These are phyloP conservation scores for Polymixis flavicincta DNA, from an alignment of 2,888 invertebrate genomes.

Conservation along the genomic window DNA sequence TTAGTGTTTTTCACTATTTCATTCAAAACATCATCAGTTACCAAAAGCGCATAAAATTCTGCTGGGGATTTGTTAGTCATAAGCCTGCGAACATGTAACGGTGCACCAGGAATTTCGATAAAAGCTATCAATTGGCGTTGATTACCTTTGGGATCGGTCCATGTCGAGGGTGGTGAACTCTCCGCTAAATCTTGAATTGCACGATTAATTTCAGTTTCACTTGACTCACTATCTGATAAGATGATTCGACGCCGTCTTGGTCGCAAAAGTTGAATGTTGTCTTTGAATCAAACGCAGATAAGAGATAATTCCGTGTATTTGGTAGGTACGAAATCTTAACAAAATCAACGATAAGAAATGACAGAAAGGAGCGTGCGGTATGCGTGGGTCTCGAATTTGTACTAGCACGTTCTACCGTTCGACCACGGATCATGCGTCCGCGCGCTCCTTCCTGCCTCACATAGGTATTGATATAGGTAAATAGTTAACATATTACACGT, in stretches of 20 bases:
- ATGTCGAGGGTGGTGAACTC: slow-evolving; percentile 40
- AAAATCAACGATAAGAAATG: too few species aligned
- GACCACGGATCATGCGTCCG: too few species aligned
- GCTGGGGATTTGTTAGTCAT: slow-evolving; percentile 39
- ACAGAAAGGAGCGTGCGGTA: too few species aligned
- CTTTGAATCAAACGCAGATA: too few species aligned
- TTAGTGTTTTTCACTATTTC: slow-evolving; percentile 55
- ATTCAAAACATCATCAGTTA: slow-evolving; percentile 40
- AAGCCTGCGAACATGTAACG: slow-evolving; percentile 4
- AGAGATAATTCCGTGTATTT: too few species aligned
- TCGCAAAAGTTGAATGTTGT: slow-evolving; percentile 15
- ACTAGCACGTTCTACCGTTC: too few species aligned
- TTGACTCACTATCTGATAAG: background rate
- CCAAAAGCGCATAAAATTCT: slow-evolving; percentile 31
- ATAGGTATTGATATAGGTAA: too few species aligned
- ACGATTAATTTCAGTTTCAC: slow-evolving; percentile 8
- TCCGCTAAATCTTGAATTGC: slow-evolving; percentile 29
- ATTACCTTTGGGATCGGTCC: slow-evolving; percentile 44
- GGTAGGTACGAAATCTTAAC: too few species aligned
- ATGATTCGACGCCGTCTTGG: slow-evolving; percentile 19
- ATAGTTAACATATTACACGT: too few species aligned
- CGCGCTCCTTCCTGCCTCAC: too few species aligned
- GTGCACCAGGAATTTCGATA: slow-evolving; percentile 35
- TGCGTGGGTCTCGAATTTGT: too few species aligned
- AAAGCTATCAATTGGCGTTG: slow-evolving; percentile 48